Conservation (phyloP, 2,888 invertebrate species). For the Xanthia icteritia region DNA sequence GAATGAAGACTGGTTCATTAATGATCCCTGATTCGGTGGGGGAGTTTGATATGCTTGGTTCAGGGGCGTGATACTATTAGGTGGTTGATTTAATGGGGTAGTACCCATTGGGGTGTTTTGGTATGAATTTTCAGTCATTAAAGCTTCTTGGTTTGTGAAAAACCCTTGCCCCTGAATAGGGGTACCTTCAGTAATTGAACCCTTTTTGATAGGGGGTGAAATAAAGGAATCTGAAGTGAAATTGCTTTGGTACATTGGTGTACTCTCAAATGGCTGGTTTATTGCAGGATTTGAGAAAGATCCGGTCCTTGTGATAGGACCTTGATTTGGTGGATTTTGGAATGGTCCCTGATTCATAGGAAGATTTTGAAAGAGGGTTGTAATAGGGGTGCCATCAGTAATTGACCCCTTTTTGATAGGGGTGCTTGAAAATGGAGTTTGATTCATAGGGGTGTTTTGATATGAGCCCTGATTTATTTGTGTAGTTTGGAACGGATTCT, state of each 20-base stretch:
- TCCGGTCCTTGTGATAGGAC: slow-evolving; percentile 14
- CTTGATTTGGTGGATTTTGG: slow-evolving; percentile 30
- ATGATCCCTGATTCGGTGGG: slow-evolving; percentile 41
- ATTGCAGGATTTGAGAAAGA: slow-evolving; percentile 46
- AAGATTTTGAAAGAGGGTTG: slow-evolving; percentile 22
- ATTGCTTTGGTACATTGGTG: slow-evolving; percentile 47
- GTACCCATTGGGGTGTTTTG: slow-evolving; percentile 32
- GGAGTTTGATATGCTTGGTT: slow-evolving; percentile 46
- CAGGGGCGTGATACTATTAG: slow-evolving; percentile 28
- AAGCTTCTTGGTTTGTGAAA: slow-evolving; percentile 22
- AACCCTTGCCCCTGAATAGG: slow-evolving; percentile 39
- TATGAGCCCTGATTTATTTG: slow-evolving; percentile 29
- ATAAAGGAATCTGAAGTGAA: slow-evolving; percentile 48
- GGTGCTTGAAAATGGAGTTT: slow-evolving; percentile 25
- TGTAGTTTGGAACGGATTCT: slow-evolving; percentile 12
- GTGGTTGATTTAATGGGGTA: slow-evolving; percentile 27
- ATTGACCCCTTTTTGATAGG: slow-evolving; percentile 48
- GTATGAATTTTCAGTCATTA: slow-evolving; percentile 20
- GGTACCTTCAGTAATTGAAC: slow-evolving; percentile 50
- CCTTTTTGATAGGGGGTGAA: slow-evolving; percentile 43
- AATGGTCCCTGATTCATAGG: slow-evolving; percentile 33
- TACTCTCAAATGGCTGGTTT: slow-evolving; percentile 43
- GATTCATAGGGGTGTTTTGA: slow-evolving; percentile 34
- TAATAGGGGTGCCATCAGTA: slow-evolving; percentile 47
- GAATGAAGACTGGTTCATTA: slow-evolving; percentile 45